These are phyloP conservation scores for Arctocebus calabarensis DNA, from an alignment of 2,797 vertebrate genomes.

Conservation along the genomic window DNA sequence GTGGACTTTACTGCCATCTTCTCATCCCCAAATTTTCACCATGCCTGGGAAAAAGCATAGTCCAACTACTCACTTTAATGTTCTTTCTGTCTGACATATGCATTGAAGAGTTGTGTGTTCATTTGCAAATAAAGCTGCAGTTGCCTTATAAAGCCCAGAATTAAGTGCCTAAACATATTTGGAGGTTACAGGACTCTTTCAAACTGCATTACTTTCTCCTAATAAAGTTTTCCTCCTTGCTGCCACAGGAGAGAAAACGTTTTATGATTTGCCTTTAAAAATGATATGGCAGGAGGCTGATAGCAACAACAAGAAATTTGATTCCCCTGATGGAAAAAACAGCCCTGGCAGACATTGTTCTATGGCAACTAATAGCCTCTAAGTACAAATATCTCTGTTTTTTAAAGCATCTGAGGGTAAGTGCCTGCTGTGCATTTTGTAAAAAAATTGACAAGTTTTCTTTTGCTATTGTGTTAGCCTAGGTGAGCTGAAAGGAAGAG, in stretches of 20 bases:
- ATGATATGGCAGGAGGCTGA: conserved; percentile 84
- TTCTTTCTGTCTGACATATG: background rate
- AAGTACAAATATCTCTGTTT: conserved; percentile 61
- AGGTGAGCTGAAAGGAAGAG: conserved; percentile 69
- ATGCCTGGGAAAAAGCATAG: background rate
- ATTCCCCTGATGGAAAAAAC: conserved; percentile 84
- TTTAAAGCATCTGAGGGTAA: conserved; percentile 73
- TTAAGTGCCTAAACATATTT: conserved; percentile 85
- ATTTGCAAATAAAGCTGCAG: conserved; percentile 77
- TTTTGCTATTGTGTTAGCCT: conserved; percentile 80
- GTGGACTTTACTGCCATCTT: background rate
- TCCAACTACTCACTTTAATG: background rate
- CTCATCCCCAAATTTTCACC: background rate
- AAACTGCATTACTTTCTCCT: conserved; percentile 82
- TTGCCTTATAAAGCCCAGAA: conserved; percentile 73
- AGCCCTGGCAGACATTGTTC: background rate
- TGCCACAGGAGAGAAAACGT: conserved; percentile 81
- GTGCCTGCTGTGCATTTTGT: conserved; percentile 81
- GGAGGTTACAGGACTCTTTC: conserved; percentile 82
- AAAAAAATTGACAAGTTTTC: conserved; percentile 81
- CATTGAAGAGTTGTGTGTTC: conserved; percentile 30
- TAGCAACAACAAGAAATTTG: conserved; percentile 85
- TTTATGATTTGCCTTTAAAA: conserved; percentile 86
- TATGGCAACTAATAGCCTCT: conserved; percentile 62
- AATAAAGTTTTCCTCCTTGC: conserved; percentile 86